Evolutionary conservation across 2,888 invertebrate genomes (phyloP).

Genomic region (Scaeva pyrastri): DNA sequence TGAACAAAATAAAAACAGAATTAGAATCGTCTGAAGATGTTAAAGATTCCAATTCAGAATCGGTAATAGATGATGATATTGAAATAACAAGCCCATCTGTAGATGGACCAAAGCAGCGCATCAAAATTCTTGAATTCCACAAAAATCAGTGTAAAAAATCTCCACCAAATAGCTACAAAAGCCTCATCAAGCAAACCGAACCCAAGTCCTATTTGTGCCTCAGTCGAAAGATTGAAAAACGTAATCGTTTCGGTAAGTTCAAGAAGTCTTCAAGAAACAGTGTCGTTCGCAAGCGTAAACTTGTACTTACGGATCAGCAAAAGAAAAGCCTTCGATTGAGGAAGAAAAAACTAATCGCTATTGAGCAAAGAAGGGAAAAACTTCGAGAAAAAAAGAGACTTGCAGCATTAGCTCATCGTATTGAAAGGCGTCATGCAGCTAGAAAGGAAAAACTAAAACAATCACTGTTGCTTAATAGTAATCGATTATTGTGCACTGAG

Average conservation of each 20-base stretch:
- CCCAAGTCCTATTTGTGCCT: slow-evolving; percentile 83
- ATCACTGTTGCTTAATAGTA: slow-evolving; percentile 36
- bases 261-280: slow-evolving; percentile 77
- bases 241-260: slow-evolving; percentile 80
- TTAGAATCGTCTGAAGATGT: slow-evolving; percentile 77
- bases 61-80: slow-evolving; percentile 49
- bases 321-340: slow-evolving; percentile 79
- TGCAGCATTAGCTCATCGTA: slow-evolving; percentile 72
- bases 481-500: slow-evolving; percentile 12
- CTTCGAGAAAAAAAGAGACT: slow-evolving; percentile 77
- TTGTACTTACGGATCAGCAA: slow-evolving; percentile 81
- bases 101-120: slow-evolving; percentile 77
- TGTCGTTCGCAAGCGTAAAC: slow-evolving; percentile 79
- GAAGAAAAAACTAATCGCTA: slow-evolving; percentile 78
- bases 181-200: slow-evolving; percentile 83
- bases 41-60: slow-evolving; percentile 76
- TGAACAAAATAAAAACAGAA: slow-evolving; percentile 82
- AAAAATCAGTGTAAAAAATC: slow-evolving; percentile 81
- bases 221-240: slow-evolving; percentile 80
- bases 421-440: slow-evolving; percentile 56
- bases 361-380: slow-evolving; percentile 78
- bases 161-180: slow-evolving; percentile 83
- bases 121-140: slow-evolving; percentile 81
- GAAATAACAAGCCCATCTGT: slow-evolving; percentile 63
- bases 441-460: slow-evolving; percentile 61